Base-by-base conservation (phyloP, 2,113 vertebrate genomes). In the Hemichromis elongatus region DNA sequence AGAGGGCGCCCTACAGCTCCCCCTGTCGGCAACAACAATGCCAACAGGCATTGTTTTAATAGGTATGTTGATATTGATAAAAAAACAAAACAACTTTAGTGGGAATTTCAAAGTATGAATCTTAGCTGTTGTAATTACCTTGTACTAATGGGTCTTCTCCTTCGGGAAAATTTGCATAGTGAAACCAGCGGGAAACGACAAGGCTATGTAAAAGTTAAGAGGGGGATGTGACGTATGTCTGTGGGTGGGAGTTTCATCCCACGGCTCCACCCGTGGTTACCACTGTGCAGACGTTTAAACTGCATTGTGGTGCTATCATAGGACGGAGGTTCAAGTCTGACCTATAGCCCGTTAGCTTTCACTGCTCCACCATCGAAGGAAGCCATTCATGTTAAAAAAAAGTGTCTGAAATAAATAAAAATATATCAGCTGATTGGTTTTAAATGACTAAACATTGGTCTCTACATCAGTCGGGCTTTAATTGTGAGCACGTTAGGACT, bases 341-440 rank as follows among this genome's bases (percentile, higher is more conserved):
- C 33, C 59, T 63, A 11, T 19, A 63, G 19, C 33, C 30, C 1
- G 10, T 37, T 63, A 37, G 33, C 59, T 37, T 63, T 1, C 59
- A 37, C 59, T 13, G 33, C 59, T 63, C 19, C 33, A 8, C 33
- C n/a, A 3, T 21, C 59, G 10, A 63, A 63, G 19, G 33, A 61
- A 33, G 59, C 59, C 6, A 0, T 1, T 35, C 0, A 0, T 35
- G 9, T 63, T n/a, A 61, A 61, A 61, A 61, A 35, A 1, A 63
- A 63, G 35, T 68, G 37, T 68, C 37, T 42, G 37, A 70, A 70
- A 66, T 10, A n/a, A n/a, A n/a, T 5, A 37, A 66, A n/a, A 66
- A 40, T 3, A 18, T 63, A 1, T 40, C 35, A 66, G 61, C 35
- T 66, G 35, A 21, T 52, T 8, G 19, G 10, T 42, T 68, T 40